A percentile compares a stretch with the other conserved stretches of the same genome.
phyloP scores from a whole-genome alignment of 2,113 vertebrate species.

The Neodontobutis hainanensis region DNA sequence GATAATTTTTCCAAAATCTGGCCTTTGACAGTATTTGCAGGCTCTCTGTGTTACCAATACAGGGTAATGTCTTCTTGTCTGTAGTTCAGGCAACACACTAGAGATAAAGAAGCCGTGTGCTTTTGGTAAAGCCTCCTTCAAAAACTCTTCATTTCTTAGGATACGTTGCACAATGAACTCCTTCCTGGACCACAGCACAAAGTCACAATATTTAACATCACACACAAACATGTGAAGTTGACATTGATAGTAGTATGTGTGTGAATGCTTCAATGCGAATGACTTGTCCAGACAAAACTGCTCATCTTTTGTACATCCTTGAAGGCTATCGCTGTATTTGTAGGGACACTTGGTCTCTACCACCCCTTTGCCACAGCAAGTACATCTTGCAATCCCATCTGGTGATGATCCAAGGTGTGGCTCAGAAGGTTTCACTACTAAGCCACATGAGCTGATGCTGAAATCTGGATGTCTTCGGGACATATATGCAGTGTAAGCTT shows the following conservation, averaged over 20 bases:
- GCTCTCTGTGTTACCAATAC: background rate
- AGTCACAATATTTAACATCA: slow-evolving; percentile 5
- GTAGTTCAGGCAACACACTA: slow-evolving; percentile 10
- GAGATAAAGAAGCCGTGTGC: background rate
- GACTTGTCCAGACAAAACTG: slow-evolving; percentile 6
- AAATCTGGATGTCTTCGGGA: background rate
- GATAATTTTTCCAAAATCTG: slow-evolving; percentile 5
- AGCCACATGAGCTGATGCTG: background rate
- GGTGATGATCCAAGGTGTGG: slow-evolving; percentile 2
- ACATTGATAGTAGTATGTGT: slow-evolving; percentile 1
- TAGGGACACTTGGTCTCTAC: slow-evolving; percentile 3
- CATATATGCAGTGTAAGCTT: slow-evolving; percentile 5
- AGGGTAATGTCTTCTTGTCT: slow-evolving; percentile 5
- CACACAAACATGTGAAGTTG: slow-evolving; percentile 3
- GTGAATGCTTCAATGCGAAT: background rate
- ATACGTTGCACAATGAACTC: background rate
- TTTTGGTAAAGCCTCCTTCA: slow-evolving; percentile 8
- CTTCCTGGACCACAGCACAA: background rate
- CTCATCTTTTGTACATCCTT: too few relatives aligned
- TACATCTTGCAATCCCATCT: slow-evolving; percentile 13
- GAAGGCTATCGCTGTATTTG: slow-evolving; percentile 2
- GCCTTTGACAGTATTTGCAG: background rate
- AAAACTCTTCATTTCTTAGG: background rate
- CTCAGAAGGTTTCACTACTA: background rate
- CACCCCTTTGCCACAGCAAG: slow-evolving; percentile 8